Percentiles rank a stretch among this genome's conserved stretches.
phyloP scores from a whole-genome alignment of 2,113 vertebrate species.

The Chitala chitala region DNA sequence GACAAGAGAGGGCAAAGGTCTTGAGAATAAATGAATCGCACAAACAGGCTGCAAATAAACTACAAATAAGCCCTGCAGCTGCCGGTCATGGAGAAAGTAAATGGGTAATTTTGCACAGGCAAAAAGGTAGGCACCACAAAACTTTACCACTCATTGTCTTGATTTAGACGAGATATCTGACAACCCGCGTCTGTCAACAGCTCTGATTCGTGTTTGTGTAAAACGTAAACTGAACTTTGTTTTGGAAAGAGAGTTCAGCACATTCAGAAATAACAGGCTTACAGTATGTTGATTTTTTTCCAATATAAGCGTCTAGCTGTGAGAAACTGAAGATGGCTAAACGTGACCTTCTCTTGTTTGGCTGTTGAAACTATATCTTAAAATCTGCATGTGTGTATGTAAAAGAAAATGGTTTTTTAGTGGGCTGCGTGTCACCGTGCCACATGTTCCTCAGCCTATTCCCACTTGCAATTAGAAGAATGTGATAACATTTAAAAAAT shows the following conservation, averaged over 20 bases:
- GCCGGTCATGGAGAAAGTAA: not conserved
- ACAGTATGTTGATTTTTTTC: not conserved
- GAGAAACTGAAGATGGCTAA: too few species aligned
- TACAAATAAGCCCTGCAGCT: slow-evolving; percentile 1
- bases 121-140: slow-evolving; percentile 1
- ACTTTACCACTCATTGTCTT: not conserved
- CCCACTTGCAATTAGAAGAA: too few species aligned
- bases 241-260: not conserved
- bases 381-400: not conserved
- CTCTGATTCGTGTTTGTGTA: not conserved
- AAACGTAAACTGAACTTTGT: not conserved
- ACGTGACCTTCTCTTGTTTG: too few species aligned
- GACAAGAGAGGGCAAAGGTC: not conserved
- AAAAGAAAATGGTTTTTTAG: too few species aligned
- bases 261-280: too few species aligned
- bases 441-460: too few species aligned
- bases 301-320: too few species aligned
- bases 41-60: slow-evolving; percentile 4
- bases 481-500: too few species aligned
- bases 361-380: too few species aligned
- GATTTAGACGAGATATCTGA: not conserved
- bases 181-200: not conserved
- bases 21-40: not conserved
- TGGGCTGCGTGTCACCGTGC: too few species aligned
- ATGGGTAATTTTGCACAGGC: not conserved